Evolutionary conservation across 1,140 invertebrate species (phyloP).

Genomic region (Vanessa tameamea): DNA sequence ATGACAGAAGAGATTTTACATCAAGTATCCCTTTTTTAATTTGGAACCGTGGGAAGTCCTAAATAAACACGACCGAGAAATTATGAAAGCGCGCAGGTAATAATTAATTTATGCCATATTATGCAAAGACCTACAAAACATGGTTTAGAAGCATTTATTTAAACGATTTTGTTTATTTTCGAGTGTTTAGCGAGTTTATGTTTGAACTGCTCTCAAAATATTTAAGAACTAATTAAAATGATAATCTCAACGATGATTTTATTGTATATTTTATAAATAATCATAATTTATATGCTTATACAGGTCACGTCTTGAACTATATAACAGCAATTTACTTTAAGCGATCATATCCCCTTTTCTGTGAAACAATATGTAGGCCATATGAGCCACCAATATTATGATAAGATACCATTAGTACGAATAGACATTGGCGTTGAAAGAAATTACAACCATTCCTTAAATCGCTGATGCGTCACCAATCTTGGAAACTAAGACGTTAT

Average conservation of each 20-base stretch:
- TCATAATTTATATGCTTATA: too few relatives aligned
- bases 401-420: too few relatives aligned
- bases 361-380: too few relatives aligned
- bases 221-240: not conserved
- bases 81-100: slow-evolving; percentile 49
- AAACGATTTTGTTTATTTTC: slow-evolving; percentile 10
- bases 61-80: slow-evolving; percentile 42
- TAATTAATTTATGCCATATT: slow-evolving; percentile 52
- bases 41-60: slow-evolving; percentile 33
- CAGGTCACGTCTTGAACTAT: too few relatives aligned
- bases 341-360: too few relatives aligned
- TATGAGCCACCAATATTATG: too few relatives aligned
- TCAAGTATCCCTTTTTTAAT: slow-evolving; percentile 6
- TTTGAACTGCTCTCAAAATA: not conserved
- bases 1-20: slow-evolving; percentile 12
- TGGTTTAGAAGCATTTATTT: slow-evolving; percentile 13
- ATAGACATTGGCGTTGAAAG: too few relatives aligned
- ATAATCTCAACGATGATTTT: too few relatives aligned
- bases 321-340: too few relatives aligned
- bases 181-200: not conserved
- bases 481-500: too few relatives aligned
- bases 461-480: too few relatives aligned
- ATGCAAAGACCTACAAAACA: slow-evolving; percentile 44
- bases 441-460: too few relatives aligned
- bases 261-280: not conserved